These are phyloP conservation scores for Mamestra brassicae DNA, from an alignment of 2,888 invertebrate genomes.

Conservation along the genomic window DNA sequence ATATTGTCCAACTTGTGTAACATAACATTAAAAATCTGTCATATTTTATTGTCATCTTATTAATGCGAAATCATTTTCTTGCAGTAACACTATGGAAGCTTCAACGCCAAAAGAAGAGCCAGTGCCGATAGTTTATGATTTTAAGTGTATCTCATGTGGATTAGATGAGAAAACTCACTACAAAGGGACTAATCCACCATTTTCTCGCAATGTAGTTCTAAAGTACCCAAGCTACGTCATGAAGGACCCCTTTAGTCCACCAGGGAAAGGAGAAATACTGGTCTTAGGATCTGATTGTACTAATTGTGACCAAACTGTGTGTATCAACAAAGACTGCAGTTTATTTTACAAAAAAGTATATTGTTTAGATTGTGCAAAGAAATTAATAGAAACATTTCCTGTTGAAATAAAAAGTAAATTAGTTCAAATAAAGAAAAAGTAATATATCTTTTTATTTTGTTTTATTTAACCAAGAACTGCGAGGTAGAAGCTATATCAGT, in stretches of 20 bases:
- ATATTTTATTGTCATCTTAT: neutral
- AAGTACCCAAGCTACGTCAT: slow-evolving; percentile 94
- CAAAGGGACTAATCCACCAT: slow-evolving; percentile 94
- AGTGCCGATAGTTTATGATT: slow-evolving; percentile 81
- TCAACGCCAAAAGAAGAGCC: slow-evolving; percentile 73
- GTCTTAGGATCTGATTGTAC: slow-evolving; percentile 95
- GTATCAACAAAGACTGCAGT: slow-evolving; percentile 94
- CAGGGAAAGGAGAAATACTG: slow-evolving; percentile 94
- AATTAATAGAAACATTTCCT: slow-evolving; percentile 92
- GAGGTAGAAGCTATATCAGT: neutral
- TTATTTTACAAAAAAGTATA: slow-evolving; percentile 94
- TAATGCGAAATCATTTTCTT: slow-evolving; percentile 60
- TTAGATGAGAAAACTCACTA: slow-evolving; percentile 94
- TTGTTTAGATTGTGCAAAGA: slow-evolving; percentile 93
- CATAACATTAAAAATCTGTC: neutral
- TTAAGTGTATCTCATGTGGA: slow-evolving; percentile 92
- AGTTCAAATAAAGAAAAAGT: slow-evolving; percentile 76
- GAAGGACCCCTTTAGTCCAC: slow-evolving; percentile 96
- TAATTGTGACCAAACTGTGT: slow-evolving; percentile 93
- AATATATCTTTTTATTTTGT: neutral
- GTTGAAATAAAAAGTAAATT: slow-evolving; percentile 92
- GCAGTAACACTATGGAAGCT: slow-evolving; percentile 79
- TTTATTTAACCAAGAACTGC: slow-evolving; percentile 1
- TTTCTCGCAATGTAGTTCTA: slow-evolving; percentile 92
- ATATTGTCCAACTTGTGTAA: neutral